A percentile compares a stretch with the other conserved stretches of the same genome.
phyloP scores from a whole-genome alignment of 1,140 invertebrate genomes.

The Drosophila paulistorum region DNA sequence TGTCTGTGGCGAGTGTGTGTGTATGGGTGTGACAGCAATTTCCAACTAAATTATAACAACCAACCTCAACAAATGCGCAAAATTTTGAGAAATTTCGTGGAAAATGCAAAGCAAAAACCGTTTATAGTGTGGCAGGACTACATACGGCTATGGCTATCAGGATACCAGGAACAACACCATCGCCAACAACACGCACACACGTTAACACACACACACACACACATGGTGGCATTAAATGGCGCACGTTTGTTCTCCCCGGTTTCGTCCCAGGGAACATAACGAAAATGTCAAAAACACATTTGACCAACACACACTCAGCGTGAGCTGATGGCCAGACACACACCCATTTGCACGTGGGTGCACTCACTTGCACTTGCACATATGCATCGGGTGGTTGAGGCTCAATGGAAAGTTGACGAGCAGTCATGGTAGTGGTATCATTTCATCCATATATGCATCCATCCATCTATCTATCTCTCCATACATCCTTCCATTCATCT shows the following conservation, averaged over 20 bases:
- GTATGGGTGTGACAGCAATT: conserved; percentile 62
- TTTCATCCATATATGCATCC: background rate
- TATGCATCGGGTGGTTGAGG: conserved; percentile 48
- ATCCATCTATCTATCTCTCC: conserved; percentile 16
- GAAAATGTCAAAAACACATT: conserved; percentile 79
- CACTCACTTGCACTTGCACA: conserved; percentile 25
- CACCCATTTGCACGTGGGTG: background rate
- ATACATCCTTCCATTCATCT: background rate
- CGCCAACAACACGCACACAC: conserved; percentile 18
- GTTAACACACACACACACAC: conserved; percentile 40
- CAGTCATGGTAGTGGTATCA: conserved; percentile 35
- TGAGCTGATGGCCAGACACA: conserved; percentile 12
- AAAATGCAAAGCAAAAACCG: conserved; percentile 69
- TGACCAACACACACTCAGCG: conserved; percentile 58
- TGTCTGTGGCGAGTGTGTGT: background rate
- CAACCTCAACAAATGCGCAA: conserved; percentile 72
- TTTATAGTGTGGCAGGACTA: conserved; percentile 36
- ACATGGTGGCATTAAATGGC: conserved; percentile 70
- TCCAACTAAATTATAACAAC: conserved; percentile 78
- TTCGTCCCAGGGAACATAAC: conserved; percentile 58
- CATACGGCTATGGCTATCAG: conserved; percentile 22
- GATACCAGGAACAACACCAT: conserved; percentile 17
- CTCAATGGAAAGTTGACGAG: conserved; percentile 32
- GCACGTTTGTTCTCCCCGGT: conserved; percentile 42
- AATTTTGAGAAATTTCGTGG: conserved; percentile 77